A percentile compares a stretch with the other conserved stretches of the same genome.
Evolutionary conservation across 2,797 vertebrate species (phyloP).

Genomic region (Halcyon leucocephala): DNA sequence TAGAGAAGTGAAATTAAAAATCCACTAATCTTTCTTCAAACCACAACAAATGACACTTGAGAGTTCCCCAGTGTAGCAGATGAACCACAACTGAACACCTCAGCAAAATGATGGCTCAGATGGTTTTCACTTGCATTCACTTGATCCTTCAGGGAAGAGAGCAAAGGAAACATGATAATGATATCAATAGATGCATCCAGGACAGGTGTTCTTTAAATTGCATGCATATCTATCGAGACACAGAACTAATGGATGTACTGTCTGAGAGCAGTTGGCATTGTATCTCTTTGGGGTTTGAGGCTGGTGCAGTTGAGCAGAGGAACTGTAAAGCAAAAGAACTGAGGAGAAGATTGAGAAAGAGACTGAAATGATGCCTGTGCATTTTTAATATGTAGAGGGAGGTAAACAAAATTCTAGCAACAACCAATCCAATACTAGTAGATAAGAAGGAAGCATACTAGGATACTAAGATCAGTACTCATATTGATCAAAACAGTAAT

Average conservation of each 20-base stretch:
- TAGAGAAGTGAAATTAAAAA: background rate
- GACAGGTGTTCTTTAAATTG: conserved; percentile 10
- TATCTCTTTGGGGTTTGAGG: background rate
- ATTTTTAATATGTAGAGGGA: background rate
- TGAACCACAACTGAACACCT: background rate
- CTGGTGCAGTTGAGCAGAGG: background rate
- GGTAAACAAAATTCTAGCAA: background rate
- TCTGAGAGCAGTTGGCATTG: background rate
- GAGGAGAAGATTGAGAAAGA: background rate
- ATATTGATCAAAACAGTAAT: background rate
- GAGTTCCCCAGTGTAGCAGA: background rate
- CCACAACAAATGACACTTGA: background rate
- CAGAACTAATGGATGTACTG: background rate
- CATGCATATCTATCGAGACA: background rate
- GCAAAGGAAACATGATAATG: background rate
- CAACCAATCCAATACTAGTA: background rate
- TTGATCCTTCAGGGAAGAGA: background rate
- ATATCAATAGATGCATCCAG: background rate
- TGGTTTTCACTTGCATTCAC: background rate
- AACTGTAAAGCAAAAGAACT: background rate
- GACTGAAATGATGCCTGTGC: background rate
- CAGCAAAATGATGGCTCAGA: background rate
- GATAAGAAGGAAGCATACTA: background rate
- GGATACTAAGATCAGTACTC: background rate
- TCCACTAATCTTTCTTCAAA: background rate